Evolutionary conservation across 2,888 invertebrate genomes (phyloP).

Genomic region (Spodoptera picta): DNA sequence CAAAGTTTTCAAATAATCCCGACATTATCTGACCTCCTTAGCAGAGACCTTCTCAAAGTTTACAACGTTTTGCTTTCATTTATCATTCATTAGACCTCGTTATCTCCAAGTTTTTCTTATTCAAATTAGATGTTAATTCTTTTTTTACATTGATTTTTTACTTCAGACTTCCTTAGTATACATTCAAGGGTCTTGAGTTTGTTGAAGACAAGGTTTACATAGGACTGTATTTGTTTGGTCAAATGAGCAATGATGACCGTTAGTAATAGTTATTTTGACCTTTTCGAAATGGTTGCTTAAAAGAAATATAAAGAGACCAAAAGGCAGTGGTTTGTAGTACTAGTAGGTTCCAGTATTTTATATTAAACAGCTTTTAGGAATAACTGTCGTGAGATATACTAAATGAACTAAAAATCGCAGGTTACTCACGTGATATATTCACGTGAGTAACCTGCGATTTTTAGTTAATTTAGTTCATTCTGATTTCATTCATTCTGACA

Average conservation of each 20-base stretch:
- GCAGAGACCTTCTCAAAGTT: slow-evolving; percentile 32
- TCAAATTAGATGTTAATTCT: slow-evolving; percentile 49
- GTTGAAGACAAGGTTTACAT: slow-evolving; percentile 22
- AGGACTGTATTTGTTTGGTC: slow-evolving; percentile 19
- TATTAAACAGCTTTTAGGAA: too few relatives aligned
- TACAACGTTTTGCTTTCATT: slow-evolving; percentile 40
- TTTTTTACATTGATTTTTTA: slow-evolving; percentile 36
- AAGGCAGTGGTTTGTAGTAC: too few relatives aligned
- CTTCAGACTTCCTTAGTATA: slow-evolving; percentile 23
- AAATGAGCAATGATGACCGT: slow-evolving; percentile 24
- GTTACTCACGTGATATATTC: too few relatives aligned
- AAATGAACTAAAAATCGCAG: too few relatives aligned
- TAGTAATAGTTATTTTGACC: not conserved
- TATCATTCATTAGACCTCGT: slow-evolving; percentile 50
- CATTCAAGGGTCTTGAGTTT: not conserved
- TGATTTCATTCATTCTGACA: too few relatives aligned
- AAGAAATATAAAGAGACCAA: too few relatives aligned
- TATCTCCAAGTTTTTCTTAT: slow-evolving; percentile 50
- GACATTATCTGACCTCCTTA: slow-evolving; percentile 19
- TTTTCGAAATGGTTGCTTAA: not conserved
- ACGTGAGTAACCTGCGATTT: too few relatives aligned
- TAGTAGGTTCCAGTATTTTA: too few relatives aligned
- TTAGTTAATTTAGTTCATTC: too few relatives aligned
- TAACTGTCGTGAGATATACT: too few relatives aligned
- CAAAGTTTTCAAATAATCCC: not conserved